A percentile compares a stretch with the other conserved stretches of the same genome.
phyloP scores from a whole-genome alignment of 2,888 invertebrate species.

The Siphlonurus alternatus region DNA sequence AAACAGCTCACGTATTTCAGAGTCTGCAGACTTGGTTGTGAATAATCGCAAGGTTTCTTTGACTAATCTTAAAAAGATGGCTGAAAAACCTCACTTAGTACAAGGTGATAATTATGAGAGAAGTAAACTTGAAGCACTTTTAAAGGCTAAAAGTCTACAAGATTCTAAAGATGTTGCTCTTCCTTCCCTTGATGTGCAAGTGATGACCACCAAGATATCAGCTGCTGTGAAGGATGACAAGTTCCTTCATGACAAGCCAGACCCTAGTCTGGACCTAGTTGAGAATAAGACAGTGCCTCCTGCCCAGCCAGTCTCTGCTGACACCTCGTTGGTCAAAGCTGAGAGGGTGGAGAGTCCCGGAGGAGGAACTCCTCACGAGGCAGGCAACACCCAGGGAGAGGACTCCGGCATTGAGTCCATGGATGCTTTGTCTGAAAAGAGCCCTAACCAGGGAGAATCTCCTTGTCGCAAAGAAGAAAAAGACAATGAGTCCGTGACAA shows the following conservation, averaged over 20 bases:
- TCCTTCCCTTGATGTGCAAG: background rate
- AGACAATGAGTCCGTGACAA: constrained; percentile 11
- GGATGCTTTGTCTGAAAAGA: constrained; percentile 86
- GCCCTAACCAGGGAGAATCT: constrained; percentile 73
- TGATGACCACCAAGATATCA: background rate
- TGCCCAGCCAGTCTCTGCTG: background rate
- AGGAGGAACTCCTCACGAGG: constrained; percentile 18
- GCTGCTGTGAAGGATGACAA: background rate
- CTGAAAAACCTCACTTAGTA: background rate
- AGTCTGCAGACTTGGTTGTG: background rate
- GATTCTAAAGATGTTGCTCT: background rate
- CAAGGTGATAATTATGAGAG: background rate
- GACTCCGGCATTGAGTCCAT: constrained; percentile 86
- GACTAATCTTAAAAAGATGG: constrained; percentile 1
- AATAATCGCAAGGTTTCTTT: background rate
- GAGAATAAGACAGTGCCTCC: constrained; percentile 1
- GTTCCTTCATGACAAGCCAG: background rate
- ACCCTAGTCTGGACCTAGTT: background rate
- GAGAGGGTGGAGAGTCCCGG: constrained; percentile 4
- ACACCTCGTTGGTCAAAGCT: background rate
- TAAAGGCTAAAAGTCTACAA: background rate
- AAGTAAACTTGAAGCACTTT: background rate
- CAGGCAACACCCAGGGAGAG: constrained; percentile 45
- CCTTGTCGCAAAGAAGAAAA: constrained; percentile 25
- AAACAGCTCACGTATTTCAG: background rate